These are phyloP conservation scores for Notolabrus celidotus DNA, from an alignment of 2,797 vertebrate genomes.

Conservation along the genomic window DNA sequence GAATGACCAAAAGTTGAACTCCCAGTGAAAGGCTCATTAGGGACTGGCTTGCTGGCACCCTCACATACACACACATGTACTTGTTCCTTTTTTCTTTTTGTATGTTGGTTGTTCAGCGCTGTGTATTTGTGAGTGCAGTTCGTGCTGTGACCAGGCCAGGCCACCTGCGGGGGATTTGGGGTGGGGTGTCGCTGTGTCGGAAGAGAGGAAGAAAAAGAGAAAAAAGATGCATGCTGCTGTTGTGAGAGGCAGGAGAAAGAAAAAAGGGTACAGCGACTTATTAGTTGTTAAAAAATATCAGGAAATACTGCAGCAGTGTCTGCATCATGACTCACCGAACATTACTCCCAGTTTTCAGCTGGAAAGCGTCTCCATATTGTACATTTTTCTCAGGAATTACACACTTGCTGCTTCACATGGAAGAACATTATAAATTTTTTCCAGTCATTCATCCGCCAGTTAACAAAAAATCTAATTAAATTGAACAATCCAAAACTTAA, in stretches of 20 bases:
- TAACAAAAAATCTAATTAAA: conserved; percentile 14
- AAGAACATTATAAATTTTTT: conserved; percentile 32
- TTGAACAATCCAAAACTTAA: conserved; percentile 3
- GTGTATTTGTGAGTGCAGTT: conserved; percentile 42
- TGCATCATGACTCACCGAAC: conserved; percentile 32
- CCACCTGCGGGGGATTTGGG: conserved; percentile 84
- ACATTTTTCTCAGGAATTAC: conserved; percentile 45
- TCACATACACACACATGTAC: conserved; percentile 36
- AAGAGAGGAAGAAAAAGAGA: conserved; percentile 38
- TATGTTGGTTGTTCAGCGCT: conserved; percentile 37
- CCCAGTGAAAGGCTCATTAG: conserved; percentile 77
- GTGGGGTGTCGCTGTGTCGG: conserved; percentile 63
- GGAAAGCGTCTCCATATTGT: conserved; percentile 20
- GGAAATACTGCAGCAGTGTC: conserved; percentile 44
- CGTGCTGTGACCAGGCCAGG: conserved; percentile 66
- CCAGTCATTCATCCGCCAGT: conserved; percentile 19
- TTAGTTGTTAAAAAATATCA: conserved; percentile 38
- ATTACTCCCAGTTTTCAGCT: conserved; percentile 28
- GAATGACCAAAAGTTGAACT: conserved; percentile 82
- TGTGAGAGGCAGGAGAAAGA: conserved; percentile 37
- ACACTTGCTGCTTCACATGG: conserved; percentile 27
- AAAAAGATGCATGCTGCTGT: conserved; percentile 46
- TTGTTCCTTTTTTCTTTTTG: conserved; percentile 11
- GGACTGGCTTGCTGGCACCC: conserved; percentile 69
- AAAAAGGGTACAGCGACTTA: conserved; percentile 34